Base-by-base conservation (phyloP, 2,888 invertebrate species). In the Hydriomena furcata region DNA sequence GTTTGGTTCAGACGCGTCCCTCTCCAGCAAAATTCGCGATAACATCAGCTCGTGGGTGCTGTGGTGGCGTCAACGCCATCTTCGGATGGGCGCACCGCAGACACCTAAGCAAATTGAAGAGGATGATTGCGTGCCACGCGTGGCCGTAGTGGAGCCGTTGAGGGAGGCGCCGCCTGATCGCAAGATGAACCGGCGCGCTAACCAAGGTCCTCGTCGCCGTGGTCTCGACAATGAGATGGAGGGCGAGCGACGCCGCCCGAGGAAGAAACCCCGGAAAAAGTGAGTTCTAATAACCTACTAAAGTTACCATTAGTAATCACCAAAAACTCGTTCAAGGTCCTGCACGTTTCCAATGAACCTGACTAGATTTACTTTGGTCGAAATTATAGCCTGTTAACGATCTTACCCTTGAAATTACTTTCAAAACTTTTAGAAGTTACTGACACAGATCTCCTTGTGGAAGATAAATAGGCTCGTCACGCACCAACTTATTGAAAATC, bases 51-150 rank as follows among this genome's bases (percentile, higher is more conserved):
- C 83, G 82, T 89, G 89, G 89, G 86, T 87, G 69, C 81, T 88
- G 88, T 86, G 89, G 89, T 85, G 87, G 87, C 87, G 88, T 80
- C 80, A 83, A 72, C 82, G 84, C 72, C 87, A 81, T 85, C 83
- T 85, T 81, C 81, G 85, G 84, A 85, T 86, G 84, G 87, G 88
- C 85, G 87, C 87, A 75, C 87, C 89, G 84, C 88, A 85, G 84
- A 83, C 84, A 80, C 88, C 84, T 44, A 86, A 81, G 69, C 76
- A 69, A 47, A 79, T 86, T 51, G 84, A 84, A 52, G 84, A 85
- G 41, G 84, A 88, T 81, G 88, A 85, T 44, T 76, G 73, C 76
- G 70, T 77, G 65, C 85, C 84, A 5, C 76, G 72, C 46, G 71
- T 84, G 79, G 80, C 80, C 69, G 58, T 85, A 71, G 78, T 79